Percentiles rank a stretch among this genome's conserved stretches.
These are phyloP conservation scores for Chamaea fasciata DNA, from an alignment of 2,113 vertebrate genomes.

Conservation along the genomic window DNA sequence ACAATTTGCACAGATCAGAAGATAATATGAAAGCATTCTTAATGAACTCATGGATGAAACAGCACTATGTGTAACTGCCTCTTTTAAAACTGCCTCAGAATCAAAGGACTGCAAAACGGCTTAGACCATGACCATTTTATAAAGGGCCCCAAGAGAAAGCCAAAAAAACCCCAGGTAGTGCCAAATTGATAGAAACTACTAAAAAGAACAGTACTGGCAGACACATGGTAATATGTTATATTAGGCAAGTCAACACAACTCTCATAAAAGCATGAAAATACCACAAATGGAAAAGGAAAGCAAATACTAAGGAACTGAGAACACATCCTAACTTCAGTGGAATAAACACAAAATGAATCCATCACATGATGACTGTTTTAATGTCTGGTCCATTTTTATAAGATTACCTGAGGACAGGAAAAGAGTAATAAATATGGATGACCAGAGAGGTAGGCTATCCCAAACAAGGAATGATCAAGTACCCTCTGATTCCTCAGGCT, in stretches of 20 bases:
- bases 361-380: not conserved
- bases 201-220: not conserved
- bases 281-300: not conserved
- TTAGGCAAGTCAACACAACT: not conserved
- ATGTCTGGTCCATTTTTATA: not conserved
- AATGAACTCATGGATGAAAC: not conserved
- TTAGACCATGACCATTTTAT: not conserved
- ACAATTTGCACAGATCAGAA: not conserved
- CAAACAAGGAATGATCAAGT: not conserved
- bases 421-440: not conserved
- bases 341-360: not conserved
- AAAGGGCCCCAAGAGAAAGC: not conserved
- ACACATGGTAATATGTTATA: not conserved
- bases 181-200: not conserved
- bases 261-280: not conserved
- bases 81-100: not conserved
- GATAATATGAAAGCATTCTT: not conserved
- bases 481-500: not conserved
- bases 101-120: not conserved
- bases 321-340: not conserved
- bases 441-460: not conserved
- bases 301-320: not conserved
- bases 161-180: not conserved
- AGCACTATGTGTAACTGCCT: not conserved
- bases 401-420: not conserved